These are phyloP conservation scores for Nomada fucata DNA, from an alignment of 2,888 invertebrate species.

Conservation along the genomic window DNA sequence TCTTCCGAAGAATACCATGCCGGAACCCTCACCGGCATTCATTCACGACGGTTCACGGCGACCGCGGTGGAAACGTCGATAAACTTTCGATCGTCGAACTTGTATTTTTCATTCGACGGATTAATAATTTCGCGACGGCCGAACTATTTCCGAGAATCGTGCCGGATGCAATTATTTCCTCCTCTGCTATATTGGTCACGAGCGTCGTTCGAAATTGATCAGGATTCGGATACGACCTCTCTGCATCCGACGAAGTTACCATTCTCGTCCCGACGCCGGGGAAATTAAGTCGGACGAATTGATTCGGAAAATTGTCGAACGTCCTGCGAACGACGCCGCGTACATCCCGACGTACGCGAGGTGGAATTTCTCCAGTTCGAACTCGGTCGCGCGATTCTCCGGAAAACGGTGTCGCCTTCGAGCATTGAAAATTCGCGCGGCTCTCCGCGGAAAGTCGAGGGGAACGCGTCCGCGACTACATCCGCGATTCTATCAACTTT, in stretches of 20 bases:
- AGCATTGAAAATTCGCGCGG: neutral
- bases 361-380: neutral
- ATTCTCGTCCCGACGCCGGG: neutral
- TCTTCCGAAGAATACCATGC: slow-evolving; percentile 18
- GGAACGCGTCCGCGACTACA: neutral
- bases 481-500: slow-evolving; percentile 9
- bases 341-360: neutral
- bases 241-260: neutral
- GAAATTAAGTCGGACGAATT: neutral
- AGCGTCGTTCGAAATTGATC: slow-evolving; percentile 4
- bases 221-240: neutral
- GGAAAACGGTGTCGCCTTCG: neutral
- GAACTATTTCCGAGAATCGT: slow-evolving; percentile 8
- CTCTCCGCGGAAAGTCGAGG: neutral
- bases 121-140: neutral
- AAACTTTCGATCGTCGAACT: neutral
- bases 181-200: neutral
- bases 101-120: slow-evolving; percentile 3
- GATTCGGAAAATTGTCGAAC: neutral
- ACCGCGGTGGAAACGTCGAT: neutral
- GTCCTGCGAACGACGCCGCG: neutral
- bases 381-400: slow-evolving; percentile 6
- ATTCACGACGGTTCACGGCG: neutral
- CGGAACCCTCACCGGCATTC: no score
- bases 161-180: slow-evolving; percentile 5